A percentile compares a stretch with the other conserved stretches of the same genome.
phyloP scores from a whole-genome alignment of 2,888 invertebrate genomes.

The Congeria kusceri region DNA sequence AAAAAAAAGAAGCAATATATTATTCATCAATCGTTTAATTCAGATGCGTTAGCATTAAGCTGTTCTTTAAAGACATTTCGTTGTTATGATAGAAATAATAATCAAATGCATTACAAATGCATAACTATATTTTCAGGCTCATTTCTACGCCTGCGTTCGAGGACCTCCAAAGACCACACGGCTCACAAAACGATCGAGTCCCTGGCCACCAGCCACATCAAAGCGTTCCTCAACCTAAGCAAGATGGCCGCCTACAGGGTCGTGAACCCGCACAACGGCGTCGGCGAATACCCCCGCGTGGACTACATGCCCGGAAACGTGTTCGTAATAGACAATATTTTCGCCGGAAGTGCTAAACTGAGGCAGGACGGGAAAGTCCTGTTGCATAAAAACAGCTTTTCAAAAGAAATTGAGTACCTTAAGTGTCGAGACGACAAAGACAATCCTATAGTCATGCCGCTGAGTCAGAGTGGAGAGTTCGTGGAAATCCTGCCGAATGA shows the following conservation, averaged over 20 bases:
- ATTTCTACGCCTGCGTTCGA: constrained; percentile 73
- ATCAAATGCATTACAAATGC: too few species aligned
- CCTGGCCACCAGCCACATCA: constrained; percentile 64
- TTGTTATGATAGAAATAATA: too few species aligned
- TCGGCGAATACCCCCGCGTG: constrained; percentile 65
- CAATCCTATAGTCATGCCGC: constrained; percentile 68
- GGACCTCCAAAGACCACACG: constrained; percentile 76
- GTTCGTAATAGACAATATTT: constrained; percentile 71
- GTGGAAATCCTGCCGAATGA: constrained; percentile 72
- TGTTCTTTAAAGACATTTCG: too few species aligned
- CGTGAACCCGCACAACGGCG: constrained; percentile 42
- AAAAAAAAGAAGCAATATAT: too few species aligned
- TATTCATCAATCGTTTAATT: too few species aligned
- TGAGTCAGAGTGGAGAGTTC: constrained; percentile 73
- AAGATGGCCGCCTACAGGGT: constrained; percentile 69
- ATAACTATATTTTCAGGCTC: constrained; percentile 72
- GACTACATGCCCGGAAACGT: constrained; percentile 77
- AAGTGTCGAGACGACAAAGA: constrained; percentile 76
- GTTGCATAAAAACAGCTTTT: constrained; percentile 49
- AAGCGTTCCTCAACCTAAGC: constrained; percentile 76
- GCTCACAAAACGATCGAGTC: constrained; percentile 68
- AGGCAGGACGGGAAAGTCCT: constrained; percentile 61
- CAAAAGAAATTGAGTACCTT: constrained; percentile 65
- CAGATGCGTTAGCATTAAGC: too few species aligned
- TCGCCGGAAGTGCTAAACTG: constrained; percentile 60